Percentiles rank a stretch among this genome's conserved stretches.
These are phyloP conservation scores for Hemiscyllium ocellatum DNA, from an alignment of 2,113 vertebrate species.

Conservation along the genomic window DNA sequence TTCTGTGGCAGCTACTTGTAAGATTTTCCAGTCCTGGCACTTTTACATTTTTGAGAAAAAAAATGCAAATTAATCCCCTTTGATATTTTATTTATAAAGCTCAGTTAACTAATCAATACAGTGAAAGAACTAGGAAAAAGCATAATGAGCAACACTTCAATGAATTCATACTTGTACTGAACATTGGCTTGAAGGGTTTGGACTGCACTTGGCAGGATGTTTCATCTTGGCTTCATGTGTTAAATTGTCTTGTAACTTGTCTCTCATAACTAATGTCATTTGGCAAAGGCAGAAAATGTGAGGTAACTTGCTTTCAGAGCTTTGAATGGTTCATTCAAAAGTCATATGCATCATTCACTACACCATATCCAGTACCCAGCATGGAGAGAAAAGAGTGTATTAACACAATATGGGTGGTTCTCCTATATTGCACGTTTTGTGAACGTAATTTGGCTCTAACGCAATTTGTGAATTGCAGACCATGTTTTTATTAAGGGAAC, in stretches of 20 bases:
- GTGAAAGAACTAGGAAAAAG: not conserved
- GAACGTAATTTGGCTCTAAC: no score
- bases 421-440: no score
- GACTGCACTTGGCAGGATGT: not conserved
- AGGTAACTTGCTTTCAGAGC: not conserved
- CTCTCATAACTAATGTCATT: not conserved
- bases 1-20: not conserved
- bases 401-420: not conserved
- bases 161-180: not conserved
- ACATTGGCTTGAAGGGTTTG: not conserved
- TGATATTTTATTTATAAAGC: not conserved
- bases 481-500: no score
- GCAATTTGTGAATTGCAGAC: no score
- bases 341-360: not conserved
- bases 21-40: no score
- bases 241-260: not conserved
- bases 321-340: not conserved
- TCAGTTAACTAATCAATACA: not conserved
- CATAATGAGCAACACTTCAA: not conserved
- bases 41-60: no score
- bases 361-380: not conserved
- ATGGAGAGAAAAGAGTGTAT: not conserved
- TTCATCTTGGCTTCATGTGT: not conserved
- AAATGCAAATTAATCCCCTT: not conserved
- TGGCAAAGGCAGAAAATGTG: slow-evolving; percentile 5